A percentile compares a stretch with the other conserved stretches of the same genome.
Conservation (phyloP, 2,888 invertebrate species). For the Stenichneumon culpator region DNA sequence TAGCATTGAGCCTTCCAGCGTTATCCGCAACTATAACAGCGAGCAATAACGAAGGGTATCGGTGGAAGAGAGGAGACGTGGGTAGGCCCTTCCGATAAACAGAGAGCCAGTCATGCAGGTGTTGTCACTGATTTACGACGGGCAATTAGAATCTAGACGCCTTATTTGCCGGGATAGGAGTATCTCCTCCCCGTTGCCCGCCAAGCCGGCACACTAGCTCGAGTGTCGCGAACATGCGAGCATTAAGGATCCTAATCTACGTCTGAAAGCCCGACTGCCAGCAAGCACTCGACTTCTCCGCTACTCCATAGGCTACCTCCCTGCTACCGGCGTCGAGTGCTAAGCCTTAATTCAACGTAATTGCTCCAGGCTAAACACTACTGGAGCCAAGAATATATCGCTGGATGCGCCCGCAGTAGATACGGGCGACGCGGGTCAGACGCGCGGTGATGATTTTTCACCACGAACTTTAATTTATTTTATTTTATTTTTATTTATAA, state of each 20-base stretch:
- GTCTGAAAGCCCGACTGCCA: conserved; percentile 75
- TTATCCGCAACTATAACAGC: neutral
- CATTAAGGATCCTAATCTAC: conserved; percentile 83
- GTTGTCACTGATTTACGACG: conserved; percentile 85
- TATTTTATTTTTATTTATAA: neutral
- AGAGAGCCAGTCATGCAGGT: conserved; percentile 83
- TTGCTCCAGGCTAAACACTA: conserved; percentile 58
- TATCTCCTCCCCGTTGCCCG: conserved; percentile 22
- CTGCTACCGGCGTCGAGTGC: conserved; percentile 53
- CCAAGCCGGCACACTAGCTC: conserved; percentile 66
- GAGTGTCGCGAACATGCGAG: conserved; percentile 82
- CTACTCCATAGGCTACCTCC: conserved; percentile 28
- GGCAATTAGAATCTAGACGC: conserved; percentile 84
- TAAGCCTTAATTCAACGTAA: conserved; percentile 64
- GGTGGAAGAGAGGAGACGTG: conserved; percentile 27
- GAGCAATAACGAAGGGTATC: neutral
- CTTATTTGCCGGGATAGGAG: conserved; percentile 81
- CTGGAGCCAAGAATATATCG: conserved; percentile 35
- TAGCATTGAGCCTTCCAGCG: conserved; percentile 72
- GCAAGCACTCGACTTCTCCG: conserved; percentile 60
- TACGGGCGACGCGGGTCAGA: conserved; percentile 11
- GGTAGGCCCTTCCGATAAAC: conserved; percentile 79
- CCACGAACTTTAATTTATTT: neutral
- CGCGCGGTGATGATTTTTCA: neutral
- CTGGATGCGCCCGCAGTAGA: conserved; percentile 23